Percentiles rank a stretch among this genome's conserved stretches.
Conservation (phyloP, 2,797 vertebrate species). For the Tiaroga cobitis region DNA sequence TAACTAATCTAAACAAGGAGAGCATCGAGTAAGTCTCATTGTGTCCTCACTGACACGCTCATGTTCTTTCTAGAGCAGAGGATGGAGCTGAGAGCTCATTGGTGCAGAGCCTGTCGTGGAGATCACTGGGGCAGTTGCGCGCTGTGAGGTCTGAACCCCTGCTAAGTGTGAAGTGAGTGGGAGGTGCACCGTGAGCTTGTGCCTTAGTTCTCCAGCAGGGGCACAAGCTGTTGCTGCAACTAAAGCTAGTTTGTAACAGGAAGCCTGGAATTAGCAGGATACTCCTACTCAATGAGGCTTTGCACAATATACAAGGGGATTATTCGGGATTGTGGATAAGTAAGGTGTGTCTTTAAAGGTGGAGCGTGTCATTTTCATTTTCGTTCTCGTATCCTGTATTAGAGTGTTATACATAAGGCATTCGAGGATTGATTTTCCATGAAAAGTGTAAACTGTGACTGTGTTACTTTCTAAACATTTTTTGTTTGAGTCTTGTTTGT, state of each 20-base stretch:
- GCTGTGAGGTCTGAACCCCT: slow-evolving; percentile 55
- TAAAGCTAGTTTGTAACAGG: slow-evolving; percentile 43
- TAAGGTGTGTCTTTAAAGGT: background rate
- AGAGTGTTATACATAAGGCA: background rate
- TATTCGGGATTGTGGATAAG: background rate
- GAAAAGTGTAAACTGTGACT: background rate
- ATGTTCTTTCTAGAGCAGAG: slow-evolving; percentile 37
- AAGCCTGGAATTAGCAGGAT: slow-evolving; percentile 32
- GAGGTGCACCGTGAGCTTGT: slow-evolving; percentile 40
- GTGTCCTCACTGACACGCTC: slow-evolving; percentile 39
- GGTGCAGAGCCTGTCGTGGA: slow-evolving; percentile 31
- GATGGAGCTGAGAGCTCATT: slow-evolving; percentile 38
- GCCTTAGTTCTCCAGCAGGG: slow-evolving; percentile 58
- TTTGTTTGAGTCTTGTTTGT: background rate
- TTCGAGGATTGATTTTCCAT: background rate
- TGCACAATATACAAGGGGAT: background rate
- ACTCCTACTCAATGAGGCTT: slow-evolving; percentile 19
- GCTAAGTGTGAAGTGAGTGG: slow-evolving; percentile 61
- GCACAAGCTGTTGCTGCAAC: slow-evolving; percentile 59
- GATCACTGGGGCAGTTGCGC: slow-evolving; percentile 51
- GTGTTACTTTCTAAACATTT: background rate
- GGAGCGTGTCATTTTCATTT: background rate
- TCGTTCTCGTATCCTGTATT: background rate
- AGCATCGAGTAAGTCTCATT: background rate
- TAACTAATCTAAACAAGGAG: background rate